These are phyloP conservation scores for Malaclemys terrapin DNA, from an alignment of 2,113 vertebrate genomes.

Conservation along the genomic window DNA sequence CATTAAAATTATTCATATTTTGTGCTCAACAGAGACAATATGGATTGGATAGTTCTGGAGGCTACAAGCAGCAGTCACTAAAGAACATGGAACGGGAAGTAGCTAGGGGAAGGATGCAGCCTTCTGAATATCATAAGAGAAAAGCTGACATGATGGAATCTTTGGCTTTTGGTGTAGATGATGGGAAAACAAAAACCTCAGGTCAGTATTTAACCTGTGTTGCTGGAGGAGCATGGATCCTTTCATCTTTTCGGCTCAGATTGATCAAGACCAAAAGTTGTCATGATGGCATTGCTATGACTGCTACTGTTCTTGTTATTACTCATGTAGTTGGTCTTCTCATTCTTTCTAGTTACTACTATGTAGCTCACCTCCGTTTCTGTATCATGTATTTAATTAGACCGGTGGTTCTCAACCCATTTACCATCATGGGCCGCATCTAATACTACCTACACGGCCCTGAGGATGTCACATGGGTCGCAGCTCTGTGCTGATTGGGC, in stretches of 20 bases:
- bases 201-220: slow-evolving; percentile 77
- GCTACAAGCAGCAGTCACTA: slow-evolving; percentile 89
- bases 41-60: slow-evolving; percentile 90
- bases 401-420: neutral
- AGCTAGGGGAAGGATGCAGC: slow-evolving; percentile 85
- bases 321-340: neutral
- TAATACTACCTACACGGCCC: too few species aligned
- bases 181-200: slow-evolving; percentile 89
- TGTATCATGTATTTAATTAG: neutral
- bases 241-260: neutral
- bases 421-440: too few species aligned
- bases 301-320: neutral
- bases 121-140: slow-evolving; percentile 89
- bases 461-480: too few species aligned
- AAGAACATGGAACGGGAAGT: slow-evolving; percentile 90
- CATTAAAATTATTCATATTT: neutral
- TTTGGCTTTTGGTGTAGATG: slow-evolving; percentile 89
- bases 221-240: neutral
- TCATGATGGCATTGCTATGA: neutral
- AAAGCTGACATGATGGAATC: slow-evolving; percentile 91
- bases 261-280: neutral
- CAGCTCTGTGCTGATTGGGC: too few species aligned
- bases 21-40: slow-evolving; percentile 85
- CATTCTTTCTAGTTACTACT: neutral
- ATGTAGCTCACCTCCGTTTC: neutral